phyloP scores from a whole-genome alignment of 2,888 invertebrate species.

The Cylloceria caligata region DNA sequence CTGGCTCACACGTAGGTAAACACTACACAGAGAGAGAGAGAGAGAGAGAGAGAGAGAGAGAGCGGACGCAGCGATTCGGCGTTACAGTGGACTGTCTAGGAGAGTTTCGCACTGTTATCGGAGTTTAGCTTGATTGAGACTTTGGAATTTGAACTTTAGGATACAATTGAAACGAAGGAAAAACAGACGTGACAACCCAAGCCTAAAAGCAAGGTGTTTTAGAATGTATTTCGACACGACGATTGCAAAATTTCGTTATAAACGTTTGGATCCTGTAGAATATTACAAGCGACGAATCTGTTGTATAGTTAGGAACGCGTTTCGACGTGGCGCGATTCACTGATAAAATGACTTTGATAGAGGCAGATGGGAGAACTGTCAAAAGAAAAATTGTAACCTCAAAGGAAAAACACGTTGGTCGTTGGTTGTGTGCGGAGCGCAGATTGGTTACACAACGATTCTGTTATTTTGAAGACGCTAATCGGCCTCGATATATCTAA shows the following conservation, averaged over 20 bases:
- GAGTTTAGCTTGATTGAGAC: conserved; percentile 22
- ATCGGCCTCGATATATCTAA: conserved; percentile 1
- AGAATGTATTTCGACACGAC: neutral
- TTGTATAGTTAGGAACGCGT: neutral
- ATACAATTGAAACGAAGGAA: neutral
- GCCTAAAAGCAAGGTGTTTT: neutral
- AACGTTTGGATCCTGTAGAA: no score
- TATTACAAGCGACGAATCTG: neutral
- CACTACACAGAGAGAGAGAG: neutral
- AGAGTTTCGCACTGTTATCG: conserved; percentile 30
- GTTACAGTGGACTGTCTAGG: neutral
- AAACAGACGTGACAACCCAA: neutral
- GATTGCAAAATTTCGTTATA: neutral
- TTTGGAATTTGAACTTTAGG: conserved; percentile 62
- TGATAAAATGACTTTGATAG: neutral
- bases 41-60: neutral
- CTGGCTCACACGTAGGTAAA: neutral
- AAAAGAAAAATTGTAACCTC: conserved; percentile 9
- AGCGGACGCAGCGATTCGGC: neutral
- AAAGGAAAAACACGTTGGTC: neutral
- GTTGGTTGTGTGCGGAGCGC: neutral
- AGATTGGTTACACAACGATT: conserved; percentile 28
- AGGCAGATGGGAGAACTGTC: neutral
- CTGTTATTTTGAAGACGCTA: conserved; percentile 9
- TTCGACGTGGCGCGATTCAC: neutral